Conservation (phyloP, 2,797 vertebrate species). For the Pantherophis alleghaniensis region DNA sequence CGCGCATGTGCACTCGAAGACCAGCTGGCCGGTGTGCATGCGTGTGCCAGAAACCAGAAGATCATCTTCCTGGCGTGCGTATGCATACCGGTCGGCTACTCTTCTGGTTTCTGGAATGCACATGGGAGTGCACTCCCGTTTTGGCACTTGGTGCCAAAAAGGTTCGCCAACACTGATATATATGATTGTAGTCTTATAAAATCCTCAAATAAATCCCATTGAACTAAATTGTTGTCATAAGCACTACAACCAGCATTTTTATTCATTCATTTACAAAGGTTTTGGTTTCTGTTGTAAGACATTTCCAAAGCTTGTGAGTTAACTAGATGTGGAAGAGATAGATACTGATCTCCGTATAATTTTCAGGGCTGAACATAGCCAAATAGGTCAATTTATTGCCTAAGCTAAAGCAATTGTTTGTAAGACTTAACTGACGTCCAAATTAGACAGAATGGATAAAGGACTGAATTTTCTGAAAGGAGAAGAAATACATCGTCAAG, state of each 20-base stretch:
- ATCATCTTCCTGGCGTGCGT: too few relatives aligned
- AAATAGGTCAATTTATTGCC: neutral
- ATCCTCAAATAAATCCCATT: neutral
- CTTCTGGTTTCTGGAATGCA: too few relatives aligned
- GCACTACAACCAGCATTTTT: neutral
- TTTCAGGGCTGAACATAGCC: neutral
- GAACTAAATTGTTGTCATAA: neutral
- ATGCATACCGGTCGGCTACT: fast-evolving
- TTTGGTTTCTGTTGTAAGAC: neutral
- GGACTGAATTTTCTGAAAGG: neutral
- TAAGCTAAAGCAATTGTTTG: neutral
- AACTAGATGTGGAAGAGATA: neutral
- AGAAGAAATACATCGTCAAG: neutral
- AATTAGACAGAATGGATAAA: neutral
- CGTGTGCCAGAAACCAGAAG: too few relatives aligned
- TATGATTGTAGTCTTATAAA: neutral
- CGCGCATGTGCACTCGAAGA: too few relatives aligned
- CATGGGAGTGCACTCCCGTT: too few relatives aligned
- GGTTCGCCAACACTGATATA: too few relatives aligned
- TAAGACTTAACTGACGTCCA: neutral
- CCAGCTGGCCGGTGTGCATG: too few relatives aligned
- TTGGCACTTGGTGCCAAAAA: too few relatives aligned
- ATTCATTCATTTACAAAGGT: neutral
- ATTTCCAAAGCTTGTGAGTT: neutral
- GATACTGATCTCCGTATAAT: neutral